A percentile compares a stretch with the other conserved stretches of the same genome.
Evolutionary conservation across 2,113 vertebrate species (phyloP).

Genomic region (Ochotona princeps): DNA sequence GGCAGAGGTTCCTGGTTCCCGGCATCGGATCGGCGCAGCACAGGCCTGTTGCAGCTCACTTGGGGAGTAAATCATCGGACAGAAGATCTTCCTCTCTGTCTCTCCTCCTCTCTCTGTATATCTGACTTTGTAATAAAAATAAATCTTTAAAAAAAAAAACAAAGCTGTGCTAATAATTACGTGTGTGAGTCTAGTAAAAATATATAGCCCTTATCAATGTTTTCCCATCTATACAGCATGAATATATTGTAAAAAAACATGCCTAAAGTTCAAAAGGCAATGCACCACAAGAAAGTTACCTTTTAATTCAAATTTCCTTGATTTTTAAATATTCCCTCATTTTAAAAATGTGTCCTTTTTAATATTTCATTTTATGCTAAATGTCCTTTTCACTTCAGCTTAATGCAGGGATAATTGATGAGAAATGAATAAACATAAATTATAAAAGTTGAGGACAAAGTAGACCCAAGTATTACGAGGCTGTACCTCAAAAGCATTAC

Average conservation of each 20-base stretch:
- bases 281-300: no score
- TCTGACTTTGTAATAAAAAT: no score
- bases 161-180: background rate
- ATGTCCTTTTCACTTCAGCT: background rate
- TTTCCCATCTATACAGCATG: background rate
- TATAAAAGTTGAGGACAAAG: slow-evolving; percentile 37
- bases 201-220: background rate
- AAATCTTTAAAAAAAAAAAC: no score
- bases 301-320: no score
- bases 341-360: background rate
- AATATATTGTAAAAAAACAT: background rate
- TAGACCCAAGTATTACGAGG: background rate
- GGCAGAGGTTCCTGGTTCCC: no score
- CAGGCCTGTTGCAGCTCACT: no score
- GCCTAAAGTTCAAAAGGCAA: no score
- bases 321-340: no score
- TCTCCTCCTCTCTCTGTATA: no score
- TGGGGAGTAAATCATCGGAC: no score
- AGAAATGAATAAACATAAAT: slow-evolving; percentile 10
- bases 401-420: background rate
- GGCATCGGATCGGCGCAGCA: no score
- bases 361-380: slow-evolving; percentile 5
- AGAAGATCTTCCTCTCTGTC: no score
- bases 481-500: background rate
- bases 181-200: slow-evolving; percentile 2